Evolutionary conservation across 2,113 vertebrate species (phyloP), one percentile per base, ranked within the genome.

Genomic region (Passer montanus): DNA sequence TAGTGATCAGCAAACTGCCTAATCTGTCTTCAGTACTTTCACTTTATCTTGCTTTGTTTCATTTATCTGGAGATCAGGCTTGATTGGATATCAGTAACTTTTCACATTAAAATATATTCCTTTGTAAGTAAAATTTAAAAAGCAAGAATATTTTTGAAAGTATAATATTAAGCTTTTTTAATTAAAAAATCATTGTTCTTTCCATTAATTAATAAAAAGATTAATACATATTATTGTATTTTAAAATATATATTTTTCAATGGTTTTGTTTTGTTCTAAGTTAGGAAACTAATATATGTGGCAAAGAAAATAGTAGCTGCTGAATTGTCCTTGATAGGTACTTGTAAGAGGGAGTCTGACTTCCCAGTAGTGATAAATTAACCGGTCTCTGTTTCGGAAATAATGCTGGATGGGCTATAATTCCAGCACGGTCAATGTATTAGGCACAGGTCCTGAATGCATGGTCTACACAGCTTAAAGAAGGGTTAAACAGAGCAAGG

Each of bases 401-500:
- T 67, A 81, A 68, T 64, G 69, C 56, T 63, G 73, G 56, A 59
- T 52, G 60, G 55, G 76, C 74, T 89, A 43, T 78, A 94, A 95
- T 79, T 93, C 87, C 90, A 39, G 20, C 27, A 26, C 35, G 52
- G 79, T 88, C 75, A 52, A 3, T 87, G 53, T 77, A 73, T 75
- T 55, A 56, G 60, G 53, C 93, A 56, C 10, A 5, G 64, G 39
- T 86, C 60, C 24, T 52, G 78, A 95, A 89, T 84, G 67, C 49
- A 22, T 30, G 37, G 63, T 64, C 56, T 58, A 66, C 44, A 35
- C 60, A 83, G 67, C 67, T 87, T 77, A 82, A 76, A 67, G 66
- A 94, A 88, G 73, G 82, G 69, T 80, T 85, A 92, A 87, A 84
- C 28, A 69, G 69, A 96, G 46, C 46, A 94, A 91, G 21, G 62